A percentile compares a stretch with the other conserved stretches of the same genome.
Conservation (phyloP, 2,888 invertebrate species). For the Agrochola lota region DNA sequence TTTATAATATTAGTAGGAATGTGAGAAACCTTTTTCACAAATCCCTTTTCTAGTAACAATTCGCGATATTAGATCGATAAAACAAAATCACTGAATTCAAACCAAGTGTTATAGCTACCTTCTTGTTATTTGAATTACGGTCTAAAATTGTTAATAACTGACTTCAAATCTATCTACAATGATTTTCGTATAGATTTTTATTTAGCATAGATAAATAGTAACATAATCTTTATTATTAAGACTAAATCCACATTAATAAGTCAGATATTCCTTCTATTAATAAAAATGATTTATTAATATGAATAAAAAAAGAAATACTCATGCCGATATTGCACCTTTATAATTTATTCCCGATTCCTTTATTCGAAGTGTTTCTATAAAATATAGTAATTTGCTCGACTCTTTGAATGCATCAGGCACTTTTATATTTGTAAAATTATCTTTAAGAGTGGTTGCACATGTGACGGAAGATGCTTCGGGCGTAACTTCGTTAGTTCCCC, state of each 20-base stretch:
- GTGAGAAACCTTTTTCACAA: not conserved
- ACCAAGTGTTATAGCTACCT: conserved; percentile 59
- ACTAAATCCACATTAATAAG: conserved; percentile 43
- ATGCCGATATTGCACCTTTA: conserved; percentile 62
- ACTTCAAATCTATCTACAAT: conserved; percentile 55
- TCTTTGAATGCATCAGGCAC: conserved; percentile 38
- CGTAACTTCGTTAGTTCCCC: not conserved
- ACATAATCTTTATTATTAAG: conserved; percentile 35
- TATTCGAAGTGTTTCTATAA: conserved; percentile 38
- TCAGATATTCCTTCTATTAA: not conserved
- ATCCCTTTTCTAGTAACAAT: conserved; percentile 32
- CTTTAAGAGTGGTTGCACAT: not conserved
- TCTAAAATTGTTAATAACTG: conserved; percentile 24
- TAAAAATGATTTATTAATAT: conserved; percentile 25
- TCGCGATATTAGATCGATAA: conserved; percentile 1
- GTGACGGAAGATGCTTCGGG: not conserved
- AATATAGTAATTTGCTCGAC: conserved; percentile 39
- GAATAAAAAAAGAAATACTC: conserved; percentile 47
- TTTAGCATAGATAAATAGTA: conserved; percentile 43
- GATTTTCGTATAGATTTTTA: conserved; percentile 40
- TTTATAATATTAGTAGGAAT: not conserved
- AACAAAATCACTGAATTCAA: conserved; percentile 4
- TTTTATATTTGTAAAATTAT: conserved; percentile 26
- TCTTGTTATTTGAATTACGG: conserved; percentile 23
- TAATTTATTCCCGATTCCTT: conserved; percentile 49